Conservation (phyloP, 1,140 invertebrate genomes). For the Oscheius sp. region DNA sequence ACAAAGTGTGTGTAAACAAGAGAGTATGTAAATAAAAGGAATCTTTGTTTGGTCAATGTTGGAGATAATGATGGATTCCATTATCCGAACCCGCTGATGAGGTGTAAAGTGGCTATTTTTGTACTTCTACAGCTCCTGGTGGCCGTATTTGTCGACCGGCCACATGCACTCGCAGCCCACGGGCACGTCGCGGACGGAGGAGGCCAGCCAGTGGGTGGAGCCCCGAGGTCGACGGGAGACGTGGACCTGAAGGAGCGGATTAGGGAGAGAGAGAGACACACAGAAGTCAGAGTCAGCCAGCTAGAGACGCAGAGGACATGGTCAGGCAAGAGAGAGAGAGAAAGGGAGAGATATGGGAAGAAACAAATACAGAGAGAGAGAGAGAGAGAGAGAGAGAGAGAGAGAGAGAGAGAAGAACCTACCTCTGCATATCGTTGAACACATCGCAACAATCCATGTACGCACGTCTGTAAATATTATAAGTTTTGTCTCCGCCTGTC, state of each 20-base stretch:
- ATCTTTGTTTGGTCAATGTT: too few species aligned
- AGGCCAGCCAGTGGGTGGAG: constrained; percentile 28
- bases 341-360: too few species aligned
- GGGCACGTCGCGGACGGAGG: constrained; percentile 17
- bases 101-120: too few species aligned
- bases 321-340: too few species aligned
- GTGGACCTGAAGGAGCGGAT: constrained; percentile 18
- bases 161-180: constrained; percentile 38
- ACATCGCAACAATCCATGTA: constrained; percentile 34
- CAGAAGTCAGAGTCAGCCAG: not conserved
- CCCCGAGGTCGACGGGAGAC: constrained; percentile 22
- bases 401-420: too few species aligned
- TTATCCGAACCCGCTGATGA: too few species aligned
- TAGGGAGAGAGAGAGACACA: not conserved
- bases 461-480: constrained; percentile 24
- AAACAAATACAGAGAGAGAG: too few species aligned
- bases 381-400: too few species aligned
- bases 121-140: constrained; percentile 31
- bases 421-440: constrained; percentile 36
- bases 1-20: too few species aligned
- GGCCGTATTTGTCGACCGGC: constrained; percentile 37
- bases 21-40: too few species aligned
- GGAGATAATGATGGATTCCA: too few species aligned
- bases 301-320: too few species aligned
- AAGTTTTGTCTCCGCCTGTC: not conserved